Conservation (phyloP, 2,113 vertebrate genomes). For the Eudorcas thomsonii region DNA sequence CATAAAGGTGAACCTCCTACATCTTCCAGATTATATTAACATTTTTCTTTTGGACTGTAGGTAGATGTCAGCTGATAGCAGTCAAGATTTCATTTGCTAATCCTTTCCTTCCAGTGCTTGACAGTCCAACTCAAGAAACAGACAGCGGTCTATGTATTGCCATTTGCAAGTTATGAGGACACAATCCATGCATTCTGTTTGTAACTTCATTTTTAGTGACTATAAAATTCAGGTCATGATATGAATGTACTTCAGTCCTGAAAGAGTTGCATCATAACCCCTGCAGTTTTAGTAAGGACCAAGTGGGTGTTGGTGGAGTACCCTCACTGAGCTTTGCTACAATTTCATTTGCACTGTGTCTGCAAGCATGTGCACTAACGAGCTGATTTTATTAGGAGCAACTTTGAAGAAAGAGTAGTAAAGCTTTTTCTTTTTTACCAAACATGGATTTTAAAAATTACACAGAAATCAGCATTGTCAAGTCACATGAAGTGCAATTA, state of each 20-base stretch:
- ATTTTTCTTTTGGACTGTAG: not conserved
- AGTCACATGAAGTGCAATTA: conserved; percentile 48
- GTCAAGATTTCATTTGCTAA: not conserved
- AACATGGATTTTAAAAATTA: conserved; percentile 59
- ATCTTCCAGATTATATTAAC: not conserved
- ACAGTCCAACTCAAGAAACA: conserved; percentile 1
- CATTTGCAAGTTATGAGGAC: not conserved
- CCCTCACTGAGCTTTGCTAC: not conserved
- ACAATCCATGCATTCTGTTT: not conserved
- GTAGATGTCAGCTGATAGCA: not conserved
- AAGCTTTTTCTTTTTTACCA: conserved; percentile 44
- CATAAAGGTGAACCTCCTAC: not conserved
- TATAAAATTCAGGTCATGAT: not conserved
- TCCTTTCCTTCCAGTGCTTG: not conserved
- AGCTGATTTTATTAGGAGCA: conserved; percentile 40
- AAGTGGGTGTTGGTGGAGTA: not conserved
- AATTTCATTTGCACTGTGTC: not conserved
- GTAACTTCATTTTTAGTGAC: not conserved
- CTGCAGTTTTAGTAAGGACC: not conserved
- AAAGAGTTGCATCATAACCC: conserved; percentile 15
- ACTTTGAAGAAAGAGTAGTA: conserved; percentile 38
- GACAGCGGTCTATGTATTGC: not conserved
- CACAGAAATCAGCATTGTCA: conserved; percentile 67
- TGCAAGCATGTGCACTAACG: conserved; percentile 11
- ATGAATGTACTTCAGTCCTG: not conserved